A percentile compares a stretch with the other conserved stretches of the same genome.
phyloP scores from a whole-genome alignment of 2,113 vertebrate genomes.

The Podarcis cretensis region DNA sequence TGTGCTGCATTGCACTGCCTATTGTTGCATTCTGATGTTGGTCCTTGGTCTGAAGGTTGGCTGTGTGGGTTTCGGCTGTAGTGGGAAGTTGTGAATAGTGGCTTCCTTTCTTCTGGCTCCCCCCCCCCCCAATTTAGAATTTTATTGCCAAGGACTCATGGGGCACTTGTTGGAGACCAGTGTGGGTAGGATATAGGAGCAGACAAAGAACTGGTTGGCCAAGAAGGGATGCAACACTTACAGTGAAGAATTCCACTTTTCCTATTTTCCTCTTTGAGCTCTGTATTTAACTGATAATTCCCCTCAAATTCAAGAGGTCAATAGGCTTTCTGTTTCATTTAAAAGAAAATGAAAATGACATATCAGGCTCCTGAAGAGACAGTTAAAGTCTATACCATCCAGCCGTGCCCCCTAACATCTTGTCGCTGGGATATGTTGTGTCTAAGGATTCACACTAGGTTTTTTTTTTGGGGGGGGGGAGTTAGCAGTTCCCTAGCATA shows the following conservation, averaged over 20 bases:
- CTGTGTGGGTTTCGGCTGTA: background rate
- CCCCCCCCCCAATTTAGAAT: background rate
- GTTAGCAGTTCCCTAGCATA: background rate
- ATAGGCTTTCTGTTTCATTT: background rate
- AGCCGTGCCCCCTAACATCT: background rate
- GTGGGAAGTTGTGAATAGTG: background rate
- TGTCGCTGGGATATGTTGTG: background rate
- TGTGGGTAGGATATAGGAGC: background rate
- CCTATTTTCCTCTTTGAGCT: background rate
- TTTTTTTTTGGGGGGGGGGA: background rate
- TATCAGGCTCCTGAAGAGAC: background rate
- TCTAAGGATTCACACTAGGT: background rate
- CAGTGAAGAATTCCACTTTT: background rate
- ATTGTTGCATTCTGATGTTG: too few relatives aligned
- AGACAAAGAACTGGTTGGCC: background rate
- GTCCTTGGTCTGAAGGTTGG: background rate
- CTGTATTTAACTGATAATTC: background rate
- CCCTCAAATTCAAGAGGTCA: background rate
- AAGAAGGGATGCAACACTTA: background rate
- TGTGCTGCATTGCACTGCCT: background rate
- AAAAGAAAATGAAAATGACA: background rate
- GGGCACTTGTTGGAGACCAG: background rate
- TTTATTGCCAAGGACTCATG: background rate
- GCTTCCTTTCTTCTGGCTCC: too few relatives aligned
- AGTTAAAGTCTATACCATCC: background rate